Evolutionary conservation across 2,113 vertebrate genomes (phyloP), one percentile per base, ranked within the genome.

Genomic region (Ptilonorhynchus violaceus): DNA sequence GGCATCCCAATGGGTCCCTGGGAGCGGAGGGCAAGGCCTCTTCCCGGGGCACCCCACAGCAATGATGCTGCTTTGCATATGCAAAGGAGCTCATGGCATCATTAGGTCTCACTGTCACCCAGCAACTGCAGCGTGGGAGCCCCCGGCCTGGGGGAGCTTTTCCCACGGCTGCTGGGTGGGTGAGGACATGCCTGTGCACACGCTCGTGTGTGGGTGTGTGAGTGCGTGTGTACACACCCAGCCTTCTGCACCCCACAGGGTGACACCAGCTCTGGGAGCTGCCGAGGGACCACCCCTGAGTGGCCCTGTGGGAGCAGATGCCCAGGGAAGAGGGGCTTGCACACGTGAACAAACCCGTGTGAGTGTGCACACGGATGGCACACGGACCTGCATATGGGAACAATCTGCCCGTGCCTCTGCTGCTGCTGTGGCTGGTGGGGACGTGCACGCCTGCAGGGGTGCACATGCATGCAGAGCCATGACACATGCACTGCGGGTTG

Each of bases 61-160:
- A 80, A 21, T 79, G 88, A 83, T 69, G 28, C 59, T 77, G 42
- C 46, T 95, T 97, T 96, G 88, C 92, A 95, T 97, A 97, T 96
- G 96, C 72, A 97, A 94, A 96, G 5, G 11, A 95, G 72, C 75
- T 95, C 94, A 63, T 96, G 95, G 76, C 83, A 95, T 97, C 79
- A 27, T 86, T 77, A 70, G 79, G 76, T 59, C 55, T 95, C 0
- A 0, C 55, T 91, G 94, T 96, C 96, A 96, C 96, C 88, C 96
- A 95, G 96, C 96, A 97, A 96, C 96, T 94, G 79, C 0, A 0
- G 42, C 16, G 46, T 92, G 92, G 83, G 94, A 96, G 91, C 64
- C 79, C 59, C 68, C 2, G 2, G 53, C 35, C 76, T 6, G 1
- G 55, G 85, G 85, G 46, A 77, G 13, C 46, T 84, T 95, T 97